Evolutionary conservation across 2,797 vertebrate species (phyloP).

Genomic region (Melanotaenia nigrans): DNA sequence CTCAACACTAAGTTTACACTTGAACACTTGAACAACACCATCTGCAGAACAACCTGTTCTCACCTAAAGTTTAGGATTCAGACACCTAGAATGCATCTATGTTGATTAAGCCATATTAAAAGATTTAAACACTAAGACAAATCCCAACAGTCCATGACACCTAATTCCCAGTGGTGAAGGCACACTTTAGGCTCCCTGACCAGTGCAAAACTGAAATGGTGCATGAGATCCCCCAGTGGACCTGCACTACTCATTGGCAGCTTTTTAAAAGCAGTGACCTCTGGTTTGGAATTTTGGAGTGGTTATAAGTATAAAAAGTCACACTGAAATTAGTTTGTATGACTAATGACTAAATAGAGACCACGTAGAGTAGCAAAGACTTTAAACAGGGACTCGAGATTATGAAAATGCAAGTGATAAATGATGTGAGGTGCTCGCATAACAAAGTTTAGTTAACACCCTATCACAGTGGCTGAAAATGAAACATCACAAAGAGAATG

Average conservation of each 20-base stretch:
- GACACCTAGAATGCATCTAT: conserved; percentile 16
- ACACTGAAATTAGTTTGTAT: background rate
- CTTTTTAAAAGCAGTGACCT: background rate
- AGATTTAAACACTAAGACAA: conserved; percentile 27
- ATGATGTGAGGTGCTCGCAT: background rate
- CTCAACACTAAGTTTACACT: conserved; percentile 20
- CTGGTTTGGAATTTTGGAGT: background rate
- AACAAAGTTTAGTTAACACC: conserved; percentile 31
- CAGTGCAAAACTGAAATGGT: conserved; percentile 38
- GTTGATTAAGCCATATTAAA: conserved; percentile 28
- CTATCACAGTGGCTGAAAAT: conserved; percentile 3
- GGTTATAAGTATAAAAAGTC: background rate
- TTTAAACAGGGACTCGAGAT: background rate
- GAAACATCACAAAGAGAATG: background rate
- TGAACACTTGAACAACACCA: conserved; percentile 23
- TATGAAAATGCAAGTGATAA: background rate
- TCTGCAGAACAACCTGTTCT: conserved; percentile 9
- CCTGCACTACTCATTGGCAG: conserved; percentile 2
- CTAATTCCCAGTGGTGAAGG: background rate
- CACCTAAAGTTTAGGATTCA: conserved; percentile 4
- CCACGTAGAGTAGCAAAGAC: background rate
- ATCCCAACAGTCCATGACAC: conserved; percentile 5
- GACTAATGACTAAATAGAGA: background rate
- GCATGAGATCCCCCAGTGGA: conserved; percentile 44
- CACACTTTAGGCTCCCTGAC: background rate